phyloP scores from a whole-genome alignment of 2,888 invertebrate species.

The Ennomos erosarius region DNA sequence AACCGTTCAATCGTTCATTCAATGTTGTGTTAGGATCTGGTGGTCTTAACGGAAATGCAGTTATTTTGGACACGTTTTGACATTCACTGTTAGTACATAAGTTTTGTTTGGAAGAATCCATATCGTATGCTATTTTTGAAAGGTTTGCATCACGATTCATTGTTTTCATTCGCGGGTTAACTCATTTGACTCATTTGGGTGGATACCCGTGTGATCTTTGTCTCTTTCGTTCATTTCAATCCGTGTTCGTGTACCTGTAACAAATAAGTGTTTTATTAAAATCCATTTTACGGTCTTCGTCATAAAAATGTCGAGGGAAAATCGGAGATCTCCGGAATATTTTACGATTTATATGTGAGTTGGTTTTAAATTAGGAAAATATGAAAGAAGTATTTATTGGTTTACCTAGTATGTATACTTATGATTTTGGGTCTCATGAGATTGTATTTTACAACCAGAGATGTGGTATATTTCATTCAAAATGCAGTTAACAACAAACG shows the following conservation, averaged over 20 bases:
- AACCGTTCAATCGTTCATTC: conserved; percentile 45
- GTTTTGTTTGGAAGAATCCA: conserved; percentile 38
- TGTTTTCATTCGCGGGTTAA: conserved; percentile 12
- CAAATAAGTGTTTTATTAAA: conserved; percentile 36
- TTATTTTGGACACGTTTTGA: conserved; percentile 60
- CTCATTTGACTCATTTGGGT: conserved; percentile 9
- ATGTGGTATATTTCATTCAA: too few relatives aligned
- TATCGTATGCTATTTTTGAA: conserved; percentile 29
- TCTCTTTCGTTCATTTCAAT: conserved; percentile 31
- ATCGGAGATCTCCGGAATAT: conserved; percentile 7
- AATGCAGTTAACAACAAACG: neutral
- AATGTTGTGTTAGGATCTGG: conserved; percentile 51
- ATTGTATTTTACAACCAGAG: too few relatives aligned
- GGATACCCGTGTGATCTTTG: conserved; percentile 7
- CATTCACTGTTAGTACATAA: conserved; percentile 50
- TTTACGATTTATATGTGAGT: conserved; percentile 15
- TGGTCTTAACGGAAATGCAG: conserved; percentile 52
- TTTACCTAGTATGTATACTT: too few relatives aligned
- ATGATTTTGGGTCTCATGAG: too few relatives aligned
- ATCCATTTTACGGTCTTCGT: conserved; percentile 21
- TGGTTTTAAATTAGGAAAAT: conserved; percentile 7
- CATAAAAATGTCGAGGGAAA: conserved; percentile 24
- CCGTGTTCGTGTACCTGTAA: conserved; percentile 34
- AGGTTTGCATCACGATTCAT: conserved; percentile 27
- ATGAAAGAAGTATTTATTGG: too few relatives aligned